Percentiles rank a stretch among this genome's conserved stretches.
phyloP scores from a whole-genome alignment of 92 coral and sea anemone genomes.

The Blastomussa wellsi region DNA sequence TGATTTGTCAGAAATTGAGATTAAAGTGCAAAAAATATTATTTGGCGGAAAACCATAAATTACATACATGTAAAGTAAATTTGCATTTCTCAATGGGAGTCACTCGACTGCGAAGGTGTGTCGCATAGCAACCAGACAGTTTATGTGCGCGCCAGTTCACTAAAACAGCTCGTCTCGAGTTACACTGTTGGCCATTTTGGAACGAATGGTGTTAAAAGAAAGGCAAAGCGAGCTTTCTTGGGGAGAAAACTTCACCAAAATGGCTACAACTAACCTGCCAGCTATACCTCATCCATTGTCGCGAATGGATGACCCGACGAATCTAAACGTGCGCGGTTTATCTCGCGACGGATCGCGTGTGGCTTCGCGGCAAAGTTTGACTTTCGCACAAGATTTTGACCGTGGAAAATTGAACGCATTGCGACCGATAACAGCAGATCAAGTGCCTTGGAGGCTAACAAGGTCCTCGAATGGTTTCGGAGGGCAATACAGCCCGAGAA shows the following conservation, averaged over 20 bases:
- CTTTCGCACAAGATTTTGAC: conserved; percentile 76
- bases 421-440: conserved; percentile 97
- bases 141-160: conserved; percentile 16
- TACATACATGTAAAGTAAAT: not conserved
- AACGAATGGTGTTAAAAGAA: conserved; percentile 19
- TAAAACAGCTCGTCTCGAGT: conserved; percentile 23
- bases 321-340: conserved; percentile 82
- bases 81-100: not conserved
- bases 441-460: conserved; percentile 95
- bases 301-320: conserved; percentile 75
- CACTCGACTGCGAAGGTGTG: conserved; percentile 9
- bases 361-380: conserved; percentile 80
- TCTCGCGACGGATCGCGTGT: conserved; percentile 88
- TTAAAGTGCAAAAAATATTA: not conserved
- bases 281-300: conserved; percentile 88
- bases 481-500: conserved; percentile 64
- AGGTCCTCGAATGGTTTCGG: conserved; percentile 74
- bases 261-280: conserved; percentile 97
- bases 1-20: not conserved
- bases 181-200: conserved; percentile 33
- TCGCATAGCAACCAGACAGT: conserved; percentile 46
- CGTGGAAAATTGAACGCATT: conserved; percentile 67
- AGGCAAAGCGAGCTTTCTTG: not conserved
- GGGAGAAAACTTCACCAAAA: conserved; percentile 20
- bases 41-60: not conserved